phyloP scores from a whole-genome alignment of 2,113 vertebrate species.

The Antechinus flavipes region DNA sequence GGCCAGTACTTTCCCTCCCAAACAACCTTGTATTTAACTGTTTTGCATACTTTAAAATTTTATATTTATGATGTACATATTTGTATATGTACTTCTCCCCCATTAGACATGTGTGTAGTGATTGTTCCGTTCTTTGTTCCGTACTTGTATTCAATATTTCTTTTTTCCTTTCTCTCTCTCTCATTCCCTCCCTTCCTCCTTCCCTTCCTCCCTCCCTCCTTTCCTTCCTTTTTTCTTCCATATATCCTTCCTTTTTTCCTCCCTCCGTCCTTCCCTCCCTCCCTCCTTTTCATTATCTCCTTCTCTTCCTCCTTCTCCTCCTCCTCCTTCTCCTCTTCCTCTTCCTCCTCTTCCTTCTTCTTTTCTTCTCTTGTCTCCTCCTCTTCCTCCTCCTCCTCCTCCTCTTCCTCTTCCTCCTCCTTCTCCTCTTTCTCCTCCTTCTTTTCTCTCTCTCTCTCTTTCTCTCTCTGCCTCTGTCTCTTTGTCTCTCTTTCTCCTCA shows the following conservation, averaged over 20 bases:
- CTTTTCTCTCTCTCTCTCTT: no score
- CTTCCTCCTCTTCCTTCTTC: no score
- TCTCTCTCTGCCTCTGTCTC: no score
- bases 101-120: not conserved
- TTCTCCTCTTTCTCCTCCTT: rapidly evolving
- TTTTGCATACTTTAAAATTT: not conserved
- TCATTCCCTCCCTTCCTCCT: not conserved
- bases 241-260: no score
- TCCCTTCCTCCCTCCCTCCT: rapidly evolving
- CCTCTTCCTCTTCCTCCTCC: rapidly evolving
- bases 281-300: no score
- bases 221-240: not conserved
- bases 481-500: no score
- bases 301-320: rapidly evolving
- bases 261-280: no score
- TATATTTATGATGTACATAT: not conserved
- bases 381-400: rapidly evolving
- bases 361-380: no score
- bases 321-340: rapidly evolving
- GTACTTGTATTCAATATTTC: not conserved
- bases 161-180: no score
- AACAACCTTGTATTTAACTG: not conserved
- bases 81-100: not conserved
- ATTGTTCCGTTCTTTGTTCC: not conserved
- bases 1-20: not conserved